phyloP scores from a whole-genome alignment of 1,140 invertebrate species.

The Papilio aristodemus region DNA sequence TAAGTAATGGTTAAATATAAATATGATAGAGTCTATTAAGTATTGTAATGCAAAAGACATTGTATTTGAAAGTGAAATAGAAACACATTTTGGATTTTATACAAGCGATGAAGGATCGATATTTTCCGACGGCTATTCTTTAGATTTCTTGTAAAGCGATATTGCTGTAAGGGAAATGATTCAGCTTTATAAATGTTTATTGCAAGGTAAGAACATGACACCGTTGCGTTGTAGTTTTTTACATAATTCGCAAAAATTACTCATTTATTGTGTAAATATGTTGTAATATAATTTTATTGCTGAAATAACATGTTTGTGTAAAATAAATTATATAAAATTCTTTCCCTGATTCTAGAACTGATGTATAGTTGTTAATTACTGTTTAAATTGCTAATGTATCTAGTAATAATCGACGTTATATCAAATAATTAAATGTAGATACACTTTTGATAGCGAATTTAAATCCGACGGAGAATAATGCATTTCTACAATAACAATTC shows the following conservation, averaged over 20 bases:
- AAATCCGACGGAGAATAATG: too few relatives aligned
- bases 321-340: too few relatives aligned
- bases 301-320: background rate
- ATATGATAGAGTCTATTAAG: slow-evolving; percentile 3
- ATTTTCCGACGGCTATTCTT: background rate
- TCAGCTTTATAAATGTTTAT: slow-evolving; percentile 3
- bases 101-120: background rate
- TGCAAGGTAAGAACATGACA: background rate
- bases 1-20: slow-evolving; percentile 6
- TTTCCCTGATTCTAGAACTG: too few relatives aligned
- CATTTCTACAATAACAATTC: too few relatives aligned
- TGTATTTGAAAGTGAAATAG: slow-evolving; percentile 4
- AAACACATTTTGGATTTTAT: background rate
- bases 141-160: background rate
- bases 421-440: too few relatives aligned
- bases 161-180: background rate
- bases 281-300: too few relatives aligned
- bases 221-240: background rate
- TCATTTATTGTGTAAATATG: background rate
- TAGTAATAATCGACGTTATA: too few relatives aligned
- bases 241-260: background rate
- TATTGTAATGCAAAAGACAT: slow-evolving; percentile 12
- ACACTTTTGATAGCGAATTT: too few relatives aligned
- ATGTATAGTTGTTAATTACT: too few relatives aligned
- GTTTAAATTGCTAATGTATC: too few relatives aligned